phyloP scores from a whole-genome alignment of 2,888 invertebrate genomes.

The Ferdinandea cuprea region DNA sequence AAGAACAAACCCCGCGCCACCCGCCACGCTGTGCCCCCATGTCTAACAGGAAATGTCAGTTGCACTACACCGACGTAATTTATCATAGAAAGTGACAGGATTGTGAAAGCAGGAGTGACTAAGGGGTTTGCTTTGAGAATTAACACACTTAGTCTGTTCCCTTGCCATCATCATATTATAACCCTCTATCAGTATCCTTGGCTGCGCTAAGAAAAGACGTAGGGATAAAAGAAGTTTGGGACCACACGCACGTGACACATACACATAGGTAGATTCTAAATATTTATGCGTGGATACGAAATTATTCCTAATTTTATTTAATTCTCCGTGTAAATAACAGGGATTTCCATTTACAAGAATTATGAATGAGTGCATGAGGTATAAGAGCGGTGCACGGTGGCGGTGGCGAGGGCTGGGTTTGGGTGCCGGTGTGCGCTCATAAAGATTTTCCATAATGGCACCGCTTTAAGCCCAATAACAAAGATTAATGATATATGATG shows the following conservation, averaged over 20 bases:
- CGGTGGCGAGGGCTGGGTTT: conserved; percentile 76
- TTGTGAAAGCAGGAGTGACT: conserved; percentile 53
- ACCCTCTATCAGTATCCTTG: conserved; percentile 8
- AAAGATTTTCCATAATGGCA: conserved; percentile 75
- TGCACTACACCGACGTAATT: conserved; percentile 69
- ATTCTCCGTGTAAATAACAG: conserved; percentile 64
- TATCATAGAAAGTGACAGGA: conserved; percentile 71
- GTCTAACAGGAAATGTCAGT: conserved; percentile 59
- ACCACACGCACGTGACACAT: conserved; percentile 25
- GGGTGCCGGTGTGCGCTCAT: conserved; percentile 76
- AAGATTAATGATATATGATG: conserved; percentile 72
- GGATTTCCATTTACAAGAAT: conserved; percentile 50
- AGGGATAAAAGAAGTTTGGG: conserved; percentile 24
- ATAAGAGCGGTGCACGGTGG: conserved; percentile 69
- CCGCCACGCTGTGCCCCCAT: conserved; percentile 16
- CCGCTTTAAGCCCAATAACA: conserved; percentile 68
- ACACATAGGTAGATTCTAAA: background rate
- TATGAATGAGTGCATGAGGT: conserved; percentile 41
- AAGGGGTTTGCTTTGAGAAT: conserved; percentile 64
- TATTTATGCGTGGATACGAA: conserved; percentile 35
- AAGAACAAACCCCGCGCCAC: background rate
- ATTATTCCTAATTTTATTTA: conserved; percentile 70
- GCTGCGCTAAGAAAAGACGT: conserved; percentile 15
- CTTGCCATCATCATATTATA: conserved; percentile 14
- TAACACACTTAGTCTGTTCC: conserved; percentile 57